A percentile compares a stretch with the other conserved stretches of the same genome.
These are phyloP conservation scores for Cinara cedri DNA, from an alignment of 2,888 invertebrate species.

Conservation along the genomic window DNA sequence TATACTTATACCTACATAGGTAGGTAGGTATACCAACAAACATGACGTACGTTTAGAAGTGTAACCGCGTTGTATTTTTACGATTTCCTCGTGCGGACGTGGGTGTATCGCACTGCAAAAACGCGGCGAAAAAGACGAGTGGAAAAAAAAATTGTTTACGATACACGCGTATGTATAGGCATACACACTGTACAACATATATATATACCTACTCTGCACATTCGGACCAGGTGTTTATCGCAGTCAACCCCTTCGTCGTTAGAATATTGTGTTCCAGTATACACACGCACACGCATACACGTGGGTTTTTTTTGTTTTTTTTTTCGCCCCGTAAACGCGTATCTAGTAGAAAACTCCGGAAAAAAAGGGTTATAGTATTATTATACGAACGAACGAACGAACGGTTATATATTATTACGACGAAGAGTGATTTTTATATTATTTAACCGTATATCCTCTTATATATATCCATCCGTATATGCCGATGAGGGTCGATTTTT, in stretches of 20 bases:
- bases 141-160: background rate
- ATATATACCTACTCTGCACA: background rate
- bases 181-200: no score
- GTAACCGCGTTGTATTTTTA: no score
- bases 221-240: slow-evolving; percentile 45
- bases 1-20: no score
- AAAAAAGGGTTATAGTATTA: slow-evolving; percentile 48
- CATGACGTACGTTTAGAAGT: no score
- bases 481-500: slow-evolving; percentile 42
- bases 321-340: slow-evolving; percentile 28
- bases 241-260: slow-evolving; percentile 49
- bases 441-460: slow-evolving; percentile 38
- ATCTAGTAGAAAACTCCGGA: slow-evolving; percentile 43
- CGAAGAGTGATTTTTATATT: slow-evolving; percentile 55
- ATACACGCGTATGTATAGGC: no score
- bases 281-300: background rate
- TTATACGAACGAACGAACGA: slow-evolving; percentile 16
- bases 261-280: slow-evolving; percentile 41
- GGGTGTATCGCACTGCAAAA: background rate
- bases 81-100: background rate
- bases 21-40: no score
- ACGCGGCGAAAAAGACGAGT: background rate
- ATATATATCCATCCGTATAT: background rate
- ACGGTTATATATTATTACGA: no score
- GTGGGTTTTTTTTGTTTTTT: background rate